phyloP scores from a whole-genome alignment of 2,888 invertebrate genomes.

The Panzeria rudis region DNA sequence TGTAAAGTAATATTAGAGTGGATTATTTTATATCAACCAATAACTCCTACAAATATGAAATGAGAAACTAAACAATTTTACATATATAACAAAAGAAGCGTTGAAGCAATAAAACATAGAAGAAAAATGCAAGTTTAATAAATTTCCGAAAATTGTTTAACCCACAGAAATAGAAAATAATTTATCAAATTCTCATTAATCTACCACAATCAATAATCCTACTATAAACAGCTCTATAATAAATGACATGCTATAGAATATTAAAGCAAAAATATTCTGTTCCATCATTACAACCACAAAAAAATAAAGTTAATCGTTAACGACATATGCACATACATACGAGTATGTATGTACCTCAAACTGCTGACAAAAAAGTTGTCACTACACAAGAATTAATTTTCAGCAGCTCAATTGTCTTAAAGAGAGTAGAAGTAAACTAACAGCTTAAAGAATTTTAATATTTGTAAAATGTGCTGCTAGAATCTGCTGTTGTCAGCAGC shows the following conservation, averaged over 20 bases:
- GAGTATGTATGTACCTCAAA: too few species aligned
- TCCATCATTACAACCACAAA: neutral
- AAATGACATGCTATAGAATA: neutral
- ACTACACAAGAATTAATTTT: slow-evolving; percentile 1
- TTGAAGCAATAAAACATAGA: too few species aligned
- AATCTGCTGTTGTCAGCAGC: slow-evolving; percentile 8
- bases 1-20: too few species aligned
- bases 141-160: neutral
- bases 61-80: too few species aligned
- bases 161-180: neutral
- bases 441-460: slow-evolving; percentile 27
- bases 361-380: slow-evolving; percentile 51
- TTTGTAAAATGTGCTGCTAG: slow-evolving; percentile 28
- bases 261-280: neutral
- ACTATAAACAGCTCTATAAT: neutral
- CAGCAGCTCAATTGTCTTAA: neutral
- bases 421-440: neutral
- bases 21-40: too few species aligned
- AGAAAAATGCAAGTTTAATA: too few species aligned
- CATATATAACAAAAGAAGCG: too few species aligned
- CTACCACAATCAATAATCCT: slow-evolving; percentile 17
- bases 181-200: slow-evolving; percentile 11
- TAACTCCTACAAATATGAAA: too few species aligned
- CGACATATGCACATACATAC: neutral
- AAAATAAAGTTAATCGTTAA: neutral